These are phyloP conservation scores for Sebastes steindachneri DNA, from an alignment of 2,797 vertebrate genomes.

Conservation along the genomic window DNA sequence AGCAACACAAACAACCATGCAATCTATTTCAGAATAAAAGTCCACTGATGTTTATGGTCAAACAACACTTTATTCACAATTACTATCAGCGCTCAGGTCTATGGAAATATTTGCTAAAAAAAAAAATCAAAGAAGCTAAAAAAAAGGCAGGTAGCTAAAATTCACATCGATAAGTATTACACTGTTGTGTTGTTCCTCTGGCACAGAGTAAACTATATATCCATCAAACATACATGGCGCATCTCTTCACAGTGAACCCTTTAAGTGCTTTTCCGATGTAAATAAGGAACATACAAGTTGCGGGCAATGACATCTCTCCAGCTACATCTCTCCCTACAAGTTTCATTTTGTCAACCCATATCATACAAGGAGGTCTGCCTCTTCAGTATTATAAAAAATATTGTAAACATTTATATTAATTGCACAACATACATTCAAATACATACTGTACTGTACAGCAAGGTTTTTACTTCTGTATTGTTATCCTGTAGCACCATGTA, in stretches of 20 bases:
- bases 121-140: constrained; percentile 59
- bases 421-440: constrained; percentile 87
- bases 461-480: constrained; percentile 69
- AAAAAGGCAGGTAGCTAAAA: constrained; percentile 66
- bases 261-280: constrained; percentile 78
- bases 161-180: constrained; percentile 73
- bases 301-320: constrained; percentile 57
- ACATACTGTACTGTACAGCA: constrained; percentile 84
- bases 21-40: constrained; percentile 25
- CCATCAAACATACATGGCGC: constrained; percentile 52
- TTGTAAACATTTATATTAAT: constrained; percentile 86
- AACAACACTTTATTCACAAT: constrained; percentile 80
- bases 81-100: constrained; percentile 72
- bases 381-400: constrained; percentile 84
- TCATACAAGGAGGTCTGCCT: constrained; percentile 73
- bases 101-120: constrained; percentile 66
- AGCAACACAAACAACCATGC: constrained; percentile 5
- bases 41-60: constrained; percentile 37
- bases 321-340: constrained; percentile 63
- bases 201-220: constrained; percentile 61
- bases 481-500: constrained; percentile 83
- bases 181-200: constrained; percentile 63
- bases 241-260: constrained; percentile 79
- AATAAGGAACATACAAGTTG: constrained; percentile 66
- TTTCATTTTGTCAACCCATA: constrained; percentile 61